Conservation (phyloP, 2,113 vertebrate genomes). For the Campylomormyrus tamandua region DNA sequence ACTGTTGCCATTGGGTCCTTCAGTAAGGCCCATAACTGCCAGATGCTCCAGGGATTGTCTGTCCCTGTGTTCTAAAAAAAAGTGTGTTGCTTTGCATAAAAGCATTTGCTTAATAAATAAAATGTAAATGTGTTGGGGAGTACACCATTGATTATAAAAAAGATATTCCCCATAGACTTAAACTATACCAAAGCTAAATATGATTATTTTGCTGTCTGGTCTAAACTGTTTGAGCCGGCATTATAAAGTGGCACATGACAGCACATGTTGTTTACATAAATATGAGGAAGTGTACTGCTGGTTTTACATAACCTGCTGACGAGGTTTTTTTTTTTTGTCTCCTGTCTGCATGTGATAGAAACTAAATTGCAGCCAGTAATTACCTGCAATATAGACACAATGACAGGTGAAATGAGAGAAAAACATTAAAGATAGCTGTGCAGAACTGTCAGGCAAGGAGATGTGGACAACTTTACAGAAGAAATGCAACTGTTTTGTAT, state of each 20-base stretch:
- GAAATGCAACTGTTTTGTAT: background rate
- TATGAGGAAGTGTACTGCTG: slow-evolving; percentile 6
- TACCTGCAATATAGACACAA: background rate
- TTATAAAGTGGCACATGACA: background rate
- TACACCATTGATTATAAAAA: background rate
- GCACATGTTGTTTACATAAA: background rate
- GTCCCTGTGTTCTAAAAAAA: background rate
- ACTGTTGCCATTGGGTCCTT: background rate
- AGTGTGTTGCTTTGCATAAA: background rate
- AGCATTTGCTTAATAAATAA: background rate
- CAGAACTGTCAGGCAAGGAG: background rate
- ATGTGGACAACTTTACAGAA: background rate
- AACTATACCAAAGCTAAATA: background rate
- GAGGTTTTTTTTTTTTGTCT: background rate
- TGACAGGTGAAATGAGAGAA: background rate
- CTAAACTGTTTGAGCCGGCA: background rate
- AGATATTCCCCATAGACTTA: background rate
- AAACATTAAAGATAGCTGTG: background rate
- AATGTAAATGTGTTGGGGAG: background rate
- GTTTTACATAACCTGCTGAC: slow-evolving; percentile 6
- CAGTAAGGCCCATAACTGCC: background rate
- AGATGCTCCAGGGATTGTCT: background rate
- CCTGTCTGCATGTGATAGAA: background rate
- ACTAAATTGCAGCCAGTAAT: background rate
- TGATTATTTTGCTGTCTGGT: background rate